phyloP scores from a whole-genome alignment of 2,888 invertebrate genomes.

The Drosophila glabriapex region DNA sequence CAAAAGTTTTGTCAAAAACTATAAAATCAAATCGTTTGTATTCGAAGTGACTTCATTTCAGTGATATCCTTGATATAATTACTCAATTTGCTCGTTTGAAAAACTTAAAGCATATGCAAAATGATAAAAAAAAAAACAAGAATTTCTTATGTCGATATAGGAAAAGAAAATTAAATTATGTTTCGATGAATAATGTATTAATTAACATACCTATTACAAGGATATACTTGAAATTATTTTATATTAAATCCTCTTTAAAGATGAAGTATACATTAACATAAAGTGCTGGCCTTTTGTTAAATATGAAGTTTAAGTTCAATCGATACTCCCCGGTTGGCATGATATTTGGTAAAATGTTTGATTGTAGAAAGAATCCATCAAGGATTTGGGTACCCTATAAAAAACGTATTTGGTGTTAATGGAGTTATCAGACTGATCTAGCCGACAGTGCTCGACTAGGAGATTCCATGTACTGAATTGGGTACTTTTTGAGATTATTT shows the following conservation, averaged over 20 bases:
- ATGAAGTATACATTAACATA: fast-evolving
- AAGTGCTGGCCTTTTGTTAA: fast-evolving
- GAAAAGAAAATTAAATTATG: neutral
- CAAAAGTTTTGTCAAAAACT: no score
- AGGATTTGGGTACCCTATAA: neutral
- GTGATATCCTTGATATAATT: no score
- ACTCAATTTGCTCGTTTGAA: no score
- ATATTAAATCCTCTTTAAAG: neutral
- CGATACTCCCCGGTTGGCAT: neutral
- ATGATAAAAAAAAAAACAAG: no score
- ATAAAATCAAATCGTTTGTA: no score
- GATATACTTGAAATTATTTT: neutral
- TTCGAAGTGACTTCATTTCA: no score
- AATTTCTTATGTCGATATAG: no score
- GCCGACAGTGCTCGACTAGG: neutral
- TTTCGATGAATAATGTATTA: neutral
- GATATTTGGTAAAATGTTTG: neutral
- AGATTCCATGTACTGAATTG: neutral
- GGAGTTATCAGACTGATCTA: neutral
- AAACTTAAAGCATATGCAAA: no score
- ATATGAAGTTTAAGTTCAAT: neutral
- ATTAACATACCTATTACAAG: neutral
- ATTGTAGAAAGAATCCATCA: fast-evolving
- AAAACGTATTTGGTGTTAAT: neutral
- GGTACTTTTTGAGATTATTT: no score